Conservation (phyloP, 2,797 vertebrate species). For the Toxotes lorentzi region DNA sequence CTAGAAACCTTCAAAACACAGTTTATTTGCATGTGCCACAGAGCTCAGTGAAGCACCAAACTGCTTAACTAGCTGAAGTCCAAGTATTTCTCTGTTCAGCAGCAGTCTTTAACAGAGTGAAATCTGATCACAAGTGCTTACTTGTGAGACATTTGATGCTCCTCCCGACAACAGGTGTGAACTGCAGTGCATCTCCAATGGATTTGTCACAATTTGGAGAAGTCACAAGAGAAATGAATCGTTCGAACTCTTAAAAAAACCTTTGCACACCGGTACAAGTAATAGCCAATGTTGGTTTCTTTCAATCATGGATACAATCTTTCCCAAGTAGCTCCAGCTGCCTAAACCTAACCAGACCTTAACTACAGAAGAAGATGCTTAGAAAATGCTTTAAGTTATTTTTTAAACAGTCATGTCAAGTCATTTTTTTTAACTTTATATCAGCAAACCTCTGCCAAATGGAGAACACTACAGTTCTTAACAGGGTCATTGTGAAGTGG, state of each 20-base stretch:
- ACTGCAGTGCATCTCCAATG: slow-evolving; percentile 19
- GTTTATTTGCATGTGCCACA: slow-evolving; percentile 35
- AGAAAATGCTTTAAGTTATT: background rate
- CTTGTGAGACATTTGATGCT: slow-evolving; percentile 55
- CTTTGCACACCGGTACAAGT: too few relatives aligned
- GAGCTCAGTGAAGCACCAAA: slow-evolving; percentile 10
- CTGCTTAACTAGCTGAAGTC: slow-evolving; percentile 32
- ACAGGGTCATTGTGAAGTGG: slow-evolving; percentile 12
- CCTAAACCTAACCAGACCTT: background rate
- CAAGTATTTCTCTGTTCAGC: slow-evolving; percentile 26
- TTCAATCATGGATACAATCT: background rate
- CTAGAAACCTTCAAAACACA: slow-evolving; percentile 29
- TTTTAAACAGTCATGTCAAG: slow-evolving; percentile 5
- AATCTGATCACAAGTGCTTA: slow-evolving; percentile 65
- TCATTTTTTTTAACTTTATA: background rate
- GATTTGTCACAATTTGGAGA: slow-evolving; percentile 17
- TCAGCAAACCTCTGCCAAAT: background rate
- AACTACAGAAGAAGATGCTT: background rate
- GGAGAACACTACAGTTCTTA: background rate
- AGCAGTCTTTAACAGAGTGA: slow-evolving; percentile 45
- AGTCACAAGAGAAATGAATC: slow-evolving; percentile 10
- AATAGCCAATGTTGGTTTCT: background rate
- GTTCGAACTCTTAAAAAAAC: background rate
- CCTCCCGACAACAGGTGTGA: slow-evolving; percentile 31
- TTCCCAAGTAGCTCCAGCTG: background rate